Conservation (phyloP, 2,797 vertebrate genomes). For the Vespertilio murinus region DNA sequence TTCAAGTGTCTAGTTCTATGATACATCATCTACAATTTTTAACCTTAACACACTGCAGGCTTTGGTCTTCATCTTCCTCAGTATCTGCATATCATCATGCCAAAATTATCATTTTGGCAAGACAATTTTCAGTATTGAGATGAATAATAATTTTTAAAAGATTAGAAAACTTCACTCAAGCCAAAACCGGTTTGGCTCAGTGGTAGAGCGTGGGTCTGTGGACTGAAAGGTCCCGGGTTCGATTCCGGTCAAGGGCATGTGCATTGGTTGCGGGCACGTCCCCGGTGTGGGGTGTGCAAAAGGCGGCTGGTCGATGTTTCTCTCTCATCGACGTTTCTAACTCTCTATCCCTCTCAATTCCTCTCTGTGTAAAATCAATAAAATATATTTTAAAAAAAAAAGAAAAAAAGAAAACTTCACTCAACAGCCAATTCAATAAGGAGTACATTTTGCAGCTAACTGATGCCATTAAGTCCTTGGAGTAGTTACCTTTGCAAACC, state of each 20-base stretch:
- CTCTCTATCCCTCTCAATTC: too few species aligned
- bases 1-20: background rate
- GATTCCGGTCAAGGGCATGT: too few species aligned
- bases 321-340: too few species aligned
- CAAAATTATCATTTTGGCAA: constrained; percentile 16
- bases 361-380: too few species aligned
- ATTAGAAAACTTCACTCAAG: background rate
- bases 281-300: too few species aligned
- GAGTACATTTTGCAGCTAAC: background rate
- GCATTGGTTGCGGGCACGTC: too few species aligned
- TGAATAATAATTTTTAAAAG: background rate
- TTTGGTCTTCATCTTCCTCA: background rate
- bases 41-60: background rate
- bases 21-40: background rate
- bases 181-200: too few species aligned
- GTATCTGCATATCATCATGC: background rate
- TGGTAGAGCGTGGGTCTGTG: too few species aligned
- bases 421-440: background rate
- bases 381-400: too few species aligned
- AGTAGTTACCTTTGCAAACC: background rate
- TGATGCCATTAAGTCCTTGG: background rate
- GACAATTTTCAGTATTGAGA: constrained; percentile 11
- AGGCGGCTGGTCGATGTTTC: too few species aligned
- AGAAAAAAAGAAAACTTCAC: background rate
- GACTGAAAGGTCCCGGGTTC: too few species aligned